These are phyloP conservation scores for Aphidius gifuensis DNA, from an alignment of 1,140 invertebrate species.

Conservation along the genomic window DNA sequence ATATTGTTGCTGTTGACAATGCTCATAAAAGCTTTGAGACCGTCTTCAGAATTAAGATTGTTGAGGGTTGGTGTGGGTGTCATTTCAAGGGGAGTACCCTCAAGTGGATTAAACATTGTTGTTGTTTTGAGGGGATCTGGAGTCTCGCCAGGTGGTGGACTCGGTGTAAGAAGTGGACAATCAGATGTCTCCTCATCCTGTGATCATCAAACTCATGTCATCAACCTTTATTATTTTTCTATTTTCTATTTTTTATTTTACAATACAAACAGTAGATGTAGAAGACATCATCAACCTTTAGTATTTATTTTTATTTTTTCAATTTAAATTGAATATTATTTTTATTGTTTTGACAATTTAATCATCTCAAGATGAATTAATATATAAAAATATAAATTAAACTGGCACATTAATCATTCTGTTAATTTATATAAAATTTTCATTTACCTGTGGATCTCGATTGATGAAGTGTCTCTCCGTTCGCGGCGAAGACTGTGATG, in stretches of 20 bases:
- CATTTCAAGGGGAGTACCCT: constrained; percentile 40
- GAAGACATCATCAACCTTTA: not conserved
- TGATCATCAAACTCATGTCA: constrained; percentile 8
- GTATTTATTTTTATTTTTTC: too few species aligned
- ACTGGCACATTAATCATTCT: not conserved
- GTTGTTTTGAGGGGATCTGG: constrained; percentile 27
- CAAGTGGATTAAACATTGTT: constrained; percentile 37
- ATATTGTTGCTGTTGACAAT: constrained; percentile 49
- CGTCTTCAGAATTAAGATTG: constrained; percentile 48
- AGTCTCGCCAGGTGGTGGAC: constrained; percentile 32
- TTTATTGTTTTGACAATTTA: too few species aligned
- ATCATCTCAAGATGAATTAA: too few species aligned
- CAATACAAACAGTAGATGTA: not conserved
- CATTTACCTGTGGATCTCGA: constrained; percentile 39
- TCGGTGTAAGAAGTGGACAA: constrained; percentile 53
- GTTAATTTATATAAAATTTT: not conserved
- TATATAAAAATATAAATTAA: not conserved
- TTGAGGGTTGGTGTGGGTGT: constrained; percentile 38
- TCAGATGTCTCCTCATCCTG: constrained; percentile 54
- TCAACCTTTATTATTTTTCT: not conserved
- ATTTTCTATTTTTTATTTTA: not conserved
- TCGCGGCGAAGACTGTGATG: constrained; percentile 34
- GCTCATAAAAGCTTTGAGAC: constrained; percentile 47
- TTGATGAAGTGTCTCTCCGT: constrained; percentile 39
- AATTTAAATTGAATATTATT: too few species aligned